phyloP scores from a whole-genome alignment of 2,888 invertebrate species.

The Lycocerus yunnanus region DNA sequence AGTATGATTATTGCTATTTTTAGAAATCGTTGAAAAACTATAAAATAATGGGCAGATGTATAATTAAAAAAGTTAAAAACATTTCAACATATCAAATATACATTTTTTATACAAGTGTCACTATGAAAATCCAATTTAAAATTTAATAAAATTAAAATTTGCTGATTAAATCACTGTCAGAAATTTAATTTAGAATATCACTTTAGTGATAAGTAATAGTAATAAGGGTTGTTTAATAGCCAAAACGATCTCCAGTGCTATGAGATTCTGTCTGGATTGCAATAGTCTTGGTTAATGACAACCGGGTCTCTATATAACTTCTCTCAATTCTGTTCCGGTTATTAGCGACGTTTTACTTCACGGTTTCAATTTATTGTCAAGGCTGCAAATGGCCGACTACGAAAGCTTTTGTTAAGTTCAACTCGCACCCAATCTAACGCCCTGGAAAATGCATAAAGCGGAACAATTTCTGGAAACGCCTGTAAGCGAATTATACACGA shows the following conservation, averaged over 20 bases:
- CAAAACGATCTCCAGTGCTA: conserved; percentile 28
- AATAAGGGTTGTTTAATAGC: conserved; percentile 32
- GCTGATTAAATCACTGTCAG: conserved; percentile 19
- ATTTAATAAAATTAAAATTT: conserved; percentile 8
- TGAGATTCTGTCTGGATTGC: conserved; percentile 30
- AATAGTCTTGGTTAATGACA: conserved; percentile 32
- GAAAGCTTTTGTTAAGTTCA: conserved; percentile 36
- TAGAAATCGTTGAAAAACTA: too few species aligned
- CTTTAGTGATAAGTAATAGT: conserved; percentile 16
- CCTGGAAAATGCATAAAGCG: conserved; percentile 43
- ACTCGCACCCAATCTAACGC: conserved; percentile 38
- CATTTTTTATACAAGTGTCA: conserved; percentile 9
- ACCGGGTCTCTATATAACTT: conserved; percentile 29
- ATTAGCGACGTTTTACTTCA: conserved; percentile 36
- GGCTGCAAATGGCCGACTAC: conserved; percentile 30
- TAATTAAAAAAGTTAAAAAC: background rate
- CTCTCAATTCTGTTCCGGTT: conserved; percentile 36
- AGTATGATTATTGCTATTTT: too few species aligned
- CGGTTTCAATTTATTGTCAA: conserved; percentile 39
- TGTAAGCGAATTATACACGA: conserved; percentile 39
- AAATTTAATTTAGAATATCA: conserved; percentile 30
- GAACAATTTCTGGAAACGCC: conserved; percentile 41
- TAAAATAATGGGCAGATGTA: background rate
- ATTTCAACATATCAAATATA: conserved; percentile 3
- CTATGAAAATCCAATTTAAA: conserved; percentile 1